phyloP scores from a whole-genome alignment of 2,113 vertebrate species.

The Agapornis roseicollis region DNA sequence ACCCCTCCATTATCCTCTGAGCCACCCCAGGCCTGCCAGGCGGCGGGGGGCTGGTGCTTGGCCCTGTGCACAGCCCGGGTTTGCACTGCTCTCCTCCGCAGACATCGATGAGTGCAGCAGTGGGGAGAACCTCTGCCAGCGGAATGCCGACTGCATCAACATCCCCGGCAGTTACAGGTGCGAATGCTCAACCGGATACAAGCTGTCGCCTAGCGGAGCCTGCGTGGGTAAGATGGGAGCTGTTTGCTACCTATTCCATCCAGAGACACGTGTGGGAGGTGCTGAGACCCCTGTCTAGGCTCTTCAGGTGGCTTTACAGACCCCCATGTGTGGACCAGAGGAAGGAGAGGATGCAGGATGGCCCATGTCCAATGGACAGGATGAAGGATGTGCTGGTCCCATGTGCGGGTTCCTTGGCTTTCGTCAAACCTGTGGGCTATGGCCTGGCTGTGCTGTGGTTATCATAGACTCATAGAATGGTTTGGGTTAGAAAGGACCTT shows the following conservation, averaged over 20 bases:
- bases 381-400: not conserved
- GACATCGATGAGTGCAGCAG: conserved; percentile 92
- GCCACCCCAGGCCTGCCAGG: not conserved
- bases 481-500: not conserved
- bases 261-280: not conserved
- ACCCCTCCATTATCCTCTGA: too few species aligned
- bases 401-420: not conserved
- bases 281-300: not conserved
- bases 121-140: conserved; percentile 86
- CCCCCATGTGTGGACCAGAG: not conserved
- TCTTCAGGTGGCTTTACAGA: not conserved
- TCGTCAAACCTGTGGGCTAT: not conserved
- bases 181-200: conserved; percentile 87
- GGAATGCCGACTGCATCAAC: conserved; percentile 89
- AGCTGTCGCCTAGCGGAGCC: conserved; percentile 86
- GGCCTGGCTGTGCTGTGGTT: not conserved
- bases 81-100: not conserved
- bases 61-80: too few species aligned
- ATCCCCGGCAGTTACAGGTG: conserved; percentile 91
- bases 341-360: not conserved
- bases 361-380: not conserved
- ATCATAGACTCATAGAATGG: not conserved
- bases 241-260: not conserved
- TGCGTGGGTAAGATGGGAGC: conserved; percentile 84
- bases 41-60: not conserved